Evolutionary conservation across 2,113 vertebrate genomes (phyloP), one percentile per base, ranked within the genome.

Genomic region (Procavia capensis): DNA sequence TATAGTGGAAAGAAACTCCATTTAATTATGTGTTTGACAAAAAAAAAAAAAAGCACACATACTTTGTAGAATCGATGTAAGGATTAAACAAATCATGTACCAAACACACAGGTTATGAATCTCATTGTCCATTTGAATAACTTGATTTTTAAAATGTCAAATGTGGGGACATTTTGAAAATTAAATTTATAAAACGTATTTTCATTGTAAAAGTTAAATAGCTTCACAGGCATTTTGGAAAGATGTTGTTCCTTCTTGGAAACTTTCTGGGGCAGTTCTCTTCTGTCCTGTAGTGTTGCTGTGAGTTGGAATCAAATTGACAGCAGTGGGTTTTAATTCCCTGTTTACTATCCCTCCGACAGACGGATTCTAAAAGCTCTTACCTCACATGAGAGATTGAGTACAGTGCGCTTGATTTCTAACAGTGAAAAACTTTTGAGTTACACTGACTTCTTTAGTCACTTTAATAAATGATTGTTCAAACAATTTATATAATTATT

Each of bases 131-230:
- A 22, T 87, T 68, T 82, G 39, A 61, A 85, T 61, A 64, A 43
- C 25, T 89, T 89, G 27, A 88, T 79, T 79, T 88, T 81, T 92
- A 34, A 72, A 54, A 63, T 50, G 36, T 95, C 39, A 82, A 61
- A 90, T 93, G 59, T 34, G 34, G 25, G 31, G 5, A 29, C 27
- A 50, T 70, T 93, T 93, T 91, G 25, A 90, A 90, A 81, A 75
- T 74, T 66, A 75, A 47, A 61, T 16, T 83, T 78, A 70, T 87
- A 61, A 14, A 9, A 41, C 87, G 5, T 25, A 25, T 93, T 82
- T 90, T 76, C 27, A 41, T 29, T 87, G 10, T 50, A 41, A 93
- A 87, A 63, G 14, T 64, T 86, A 50, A 68, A 83, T 78, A 70
- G 68, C 39, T 57, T 8, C 36, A 57, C 5, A 76, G 41, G 47